Percentiles rank a stretch among this genome's conserved stretches.
phyloP scores from a whole-genome alignment of 2,888 invertebrate species.

The Sesia apiformis region DNA sequence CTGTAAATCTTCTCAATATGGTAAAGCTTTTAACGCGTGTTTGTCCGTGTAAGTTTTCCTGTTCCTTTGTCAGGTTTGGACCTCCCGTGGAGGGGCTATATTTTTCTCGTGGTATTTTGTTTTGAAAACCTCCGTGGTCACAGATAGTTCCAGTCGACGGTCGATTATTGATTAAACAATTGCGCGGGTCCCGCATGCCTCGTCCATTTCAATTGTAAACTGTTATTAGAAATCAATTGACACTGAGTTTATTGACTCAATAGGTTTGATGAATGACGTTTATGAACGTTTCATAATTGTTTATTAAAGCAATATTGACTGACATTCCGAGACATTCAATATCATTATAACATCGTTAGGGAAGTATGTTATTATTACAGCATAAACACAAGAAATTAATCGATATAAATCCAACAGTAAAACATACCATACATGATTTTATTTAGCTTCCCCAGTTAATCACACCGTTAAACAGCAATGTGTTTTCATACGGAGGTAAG shows the following conservation, averaged over 20 bases:
- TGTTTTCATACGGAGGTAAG: too few species aligned
- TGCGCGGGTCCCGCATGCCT: constrained; percentile 59
- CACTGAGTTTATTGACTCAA: constrained; percentile 45
- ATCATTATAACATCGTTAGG: background rate
- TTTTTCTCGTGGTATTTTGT: constrained; percentile 35
- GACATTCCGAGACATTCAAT: too few species aligned
- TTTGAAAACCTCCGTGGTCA: constrained; percentile 38
- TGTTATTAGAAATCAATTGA: constrained; percentile 72
- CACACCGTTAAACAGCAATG: too few species aligned
- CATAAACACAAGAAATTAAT: too few species aligned
- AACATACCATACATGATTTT: too few species aligned
- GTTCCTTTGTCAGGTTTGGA: constrained; percentile 22
- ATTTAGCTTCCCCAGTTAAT: too few species aligned
- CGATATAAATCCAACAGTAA: too few species aligned
- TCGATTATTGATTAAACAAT: constrained; percentile 62
- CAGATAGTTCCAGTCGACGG: constrained; percentile 31
- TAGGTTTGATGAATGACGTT: constrained; percentile 37
- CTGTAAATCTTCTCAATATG: constrained; percentile 14
- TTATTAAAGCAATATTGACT: background rate
- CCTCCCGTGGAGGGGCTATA: constrained; percentile 29
- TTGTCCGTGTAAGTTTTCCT: constrained; percentile 25
- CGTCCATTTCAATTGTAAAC: constrained; percentile 62
- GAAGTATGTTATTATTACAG: too few species aligned
- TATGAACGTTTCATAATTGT: constrained; percentile 5
- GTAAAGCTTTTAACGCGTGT: constrained; percentile 17